phyloP scores from a whole-genome alignment of 2,888 invertebrate species.

The Theodoxus fluviatilis region DNA sequence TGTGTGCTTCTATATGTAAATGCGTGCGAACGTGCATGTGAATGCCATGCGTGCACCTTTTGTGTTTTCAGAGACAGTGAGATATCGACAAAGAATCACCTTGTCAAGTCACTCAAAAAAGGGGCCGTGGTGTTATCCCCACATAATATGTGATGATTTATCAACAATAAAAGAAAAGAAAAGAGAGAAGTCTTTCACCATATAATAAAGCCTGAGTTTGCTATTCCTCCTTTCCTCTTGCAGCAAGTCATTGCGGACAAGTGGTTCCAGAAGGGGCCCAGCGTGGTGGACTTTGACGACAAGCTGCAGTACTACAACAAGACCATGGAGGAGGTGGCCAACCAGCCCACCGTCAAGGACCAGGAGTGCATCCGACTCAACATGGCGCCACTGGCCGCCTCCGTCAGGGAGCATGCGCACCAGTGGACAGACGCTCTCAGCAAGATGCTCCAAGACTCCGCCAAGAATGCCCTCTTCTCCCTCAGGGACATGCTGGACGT shows the following conservation, averaged over 20 bases:
- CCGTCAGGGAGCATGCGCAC: conserved; percentile 76
- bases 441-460: conserved; percentile 73
- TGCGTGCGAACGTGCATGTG: too few species aligned
- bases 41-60: too few species aligned
- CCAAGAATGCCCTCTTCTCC: conserved; percentile 74
- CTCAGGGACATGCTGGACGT: conserved; percentile 78
- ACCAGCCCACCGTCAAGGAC: conserved; percentile 52
- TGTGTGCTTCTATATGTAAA: too few species aligned
- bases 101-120: too few species aligned
- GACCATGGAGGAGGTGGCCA: conserved; percentile 75
- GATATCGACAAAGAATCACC: too few species aligned
- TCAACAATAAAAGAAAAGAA: too few species aligned
- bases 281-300: conserved; percentile 78
- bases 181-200: too few species aligned
- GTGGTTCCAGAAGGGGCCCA: conserved; percentile 75
- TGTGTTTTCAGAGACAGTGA: too few species aligned
- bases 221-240: conserved; percentile 26
- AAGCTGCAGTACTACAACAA: conserved; percentile 84
- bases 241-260: conserved; percentile 75
- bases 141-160: too few species aligned
- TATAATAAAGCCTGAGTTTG: too few species aligned
- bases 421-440: conserved; percentile 84
- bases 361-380: conserved; percentile 71
- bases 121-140: too few species aligned
- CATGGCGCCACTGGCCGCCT: conserved; percentile 75